phyloP scores from a whole-genome alignment of 1,140 invertebrate species.

The Drosophila busckii region DNA sequence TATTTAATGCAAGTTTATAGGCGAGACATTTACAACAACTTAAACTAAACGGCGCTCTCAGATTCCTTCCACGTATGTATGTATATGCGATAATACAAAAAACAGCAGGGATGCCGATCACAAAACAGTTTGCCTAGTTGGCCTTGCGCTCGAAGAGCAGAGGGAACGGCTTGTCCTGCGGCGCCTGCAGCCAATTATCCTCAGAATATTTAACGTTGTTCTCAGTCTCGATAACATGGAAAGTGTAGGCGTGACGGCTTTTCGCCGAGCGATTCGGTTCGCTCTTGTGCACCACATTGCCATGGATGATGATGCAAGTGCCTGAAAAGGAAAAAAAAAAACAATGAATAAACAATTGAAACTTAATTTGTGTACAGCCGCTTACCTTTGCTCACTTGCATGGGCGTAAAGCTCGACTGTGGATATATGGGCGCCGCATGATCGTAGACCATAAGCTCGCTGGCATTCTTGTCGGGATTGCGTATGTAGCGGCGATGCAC shows the following conservation, averaged over 20 bases:
- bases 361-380: not conserved
- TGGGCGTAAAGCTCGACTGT: constrained; percentile 87
- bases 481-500: constrained; percentile 85
- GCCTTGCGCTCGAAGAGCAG: constrained; percentile 81
- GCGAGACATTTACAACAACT: constrained; percentile 39
- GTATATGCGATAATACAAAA: constrained; percentile 62
- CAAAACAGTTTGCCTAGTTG: constrained; percentile 6
- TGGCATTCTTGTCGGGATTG: constrained; percentile 83
- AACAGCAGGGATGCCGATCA: constrained; percentile 6
- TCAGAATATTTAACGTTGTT: constrained; percentile 85
- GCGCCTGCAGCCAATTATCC: constrained; percentile 92
- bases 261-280: constrained; percentile 89
- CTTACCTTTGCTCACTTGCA: constrained; percentile 89
- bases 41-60: constrained; percentile 30
- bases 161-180: constrained; percentile 82
- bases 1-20: constrained; percentile 25
- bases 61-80: constrained; percentile 32
- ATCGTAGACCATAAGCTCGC: constrained; percentile 84
- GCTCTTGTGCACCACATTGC: constrained; percentile 95
- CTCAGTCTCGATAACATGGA: constrained; percentile 93
- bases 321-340: constrained; percentile 81
- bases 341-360: not conserved
- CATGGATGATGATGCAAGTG: constrained; percentile 92
- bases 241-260: constrained; percentile 96
- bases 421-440: constrained; percentile 85